A percentile compares a stretch with the other conserved stretches of the same genome.
phyloP scores from a whole-genome alignment of 1,140 invertebrate genomes.

The Colletes gigas region DNA sequence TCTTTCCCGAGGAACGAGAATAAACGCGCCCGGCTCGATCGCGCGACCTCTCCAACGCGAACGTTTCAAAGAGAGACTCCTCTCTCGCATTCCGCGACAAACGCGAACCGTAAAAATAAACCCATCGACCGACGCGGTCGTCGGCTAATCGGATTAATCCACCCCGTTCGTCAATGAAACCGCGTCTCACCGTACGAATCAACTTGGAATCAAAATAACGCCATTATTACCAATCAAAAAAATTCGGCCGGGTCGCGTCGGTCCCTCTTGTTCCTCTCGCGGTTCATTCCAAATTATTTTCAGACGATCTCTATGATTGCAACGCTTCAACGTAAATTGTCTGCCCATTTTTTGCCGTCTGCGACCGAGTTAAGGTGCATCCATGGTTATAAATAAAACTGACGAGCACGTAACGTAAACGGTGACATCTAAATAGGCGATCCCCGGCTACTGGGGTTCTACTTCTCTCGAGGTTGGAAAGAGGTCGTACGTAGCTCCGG shows the following conservation, averaged over 20 bases:
- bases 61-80: not conserved
- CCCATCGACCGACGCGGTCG: not conserved
- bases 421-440: too few species aligned
- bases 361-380: too few species aligned
- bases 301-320: too few species aligned
- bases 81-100: not conserved
- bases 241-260: too few species aligned
- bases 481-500: too few species aligned
- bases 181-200: not conserved
- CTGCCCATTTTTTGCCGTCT: too few species aligned
- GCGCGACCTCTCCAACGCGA: not conserved
- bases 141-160: not conserved
- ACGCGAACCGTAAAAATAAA: constrained; percentile 6
- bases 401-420: too few species aligned
- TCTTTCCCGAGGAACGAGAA: not conserved
- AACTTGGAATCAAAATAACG: not conserved
- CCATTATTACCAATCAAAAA: not conserved
- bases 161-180: not conserved
- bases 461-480: too few species aligned
- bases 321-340: too few species aligned
- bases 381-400: too few species aligned
- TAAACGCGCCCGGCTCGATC: not conserved
- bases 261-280: not conserved
- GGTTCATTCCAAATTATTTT: too few species aligned
- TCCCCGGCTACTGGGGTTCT: too few species aligned